A percentile compares a stretch with the other conserved stretches of the same genome.
These are phyloP conservation scores for Orthonychiurus folsomi DNA, from an alignment of 2,888 invertebrate species.

Conservation along the genomic window DNA sequence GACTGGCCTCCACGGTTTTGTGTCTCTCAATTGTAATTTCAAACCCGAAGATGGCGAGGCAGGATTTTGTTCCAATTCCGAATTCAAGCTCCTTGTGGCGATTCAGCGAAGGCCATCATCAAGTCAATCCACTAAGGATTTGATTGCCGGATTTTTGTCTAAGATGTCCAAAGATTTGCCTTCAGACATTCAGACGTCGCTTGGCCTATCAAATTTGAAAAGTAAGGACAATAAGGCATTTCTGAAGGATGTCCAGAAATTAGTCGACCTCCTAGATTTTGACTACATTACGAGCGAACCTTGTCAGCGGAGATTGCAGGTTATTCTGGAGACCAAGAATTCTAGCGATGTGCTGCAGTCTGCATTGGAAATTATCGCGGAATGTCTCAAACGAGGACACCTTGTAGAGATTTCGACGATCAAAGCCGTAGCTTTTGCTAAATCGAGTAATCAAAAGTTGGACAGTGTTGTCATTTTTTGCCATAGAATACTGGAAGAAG, in stretches of 20 bases:
- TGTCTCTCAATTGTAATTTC: neutral
- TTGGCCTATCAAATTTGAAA: constrained; percentile 2
- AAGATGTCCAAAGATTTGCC: neutral
- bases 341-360: neutral
- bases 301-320: neutral
- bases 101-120: neutral
- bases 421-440: neutral
- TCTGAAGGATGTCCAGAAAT: neutral
- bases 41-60: no score
- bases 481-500: no score
- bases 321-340: neutral
- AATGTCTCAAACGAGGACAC: neutral
- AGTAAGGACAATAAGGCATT: neutral
- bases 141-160: neutral
- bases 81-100: neutral
- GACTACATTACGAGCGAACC: neutral
- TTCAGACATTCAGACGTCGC: neutral
- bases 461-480: no score
- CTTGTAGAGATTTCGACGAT: neutral
- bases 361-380: neutral
- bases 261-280: neutral
- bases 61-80: neutral
- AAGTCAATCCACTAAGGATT: neutral
- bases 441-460: no score
- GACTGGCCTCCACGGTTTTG: constrained; percentile 5